These are phyloP conservation scores for Porites rus DNA, from an alignment of 92 coral and sea anemone genomes.

Conservation along the genomic window DNA sequence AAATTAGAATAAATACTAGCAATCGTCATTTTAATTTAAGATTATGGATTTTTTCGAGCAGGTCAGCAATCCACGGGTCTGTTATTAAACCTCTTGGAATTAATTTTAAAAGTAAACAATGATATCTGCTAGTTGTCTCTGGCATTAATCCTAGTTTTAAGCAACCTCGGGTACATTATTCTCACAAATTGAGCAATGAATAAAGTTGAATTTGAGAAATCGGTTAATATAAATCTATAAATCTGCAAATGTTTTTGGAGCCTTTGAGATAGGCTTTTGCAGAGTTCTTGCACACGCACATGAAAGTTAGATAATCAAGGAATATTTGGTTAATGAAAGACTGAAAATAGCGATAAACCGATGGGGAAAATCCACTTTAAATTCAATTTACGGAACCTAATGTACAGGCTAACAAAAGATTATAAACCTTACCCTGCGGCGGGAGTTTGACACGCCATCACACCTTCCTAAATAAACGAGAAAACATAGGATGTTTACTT, in stretches of 20 bases:
- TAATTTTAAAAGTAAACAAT: not conserved
- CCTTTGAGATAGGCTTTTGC: not conserved
- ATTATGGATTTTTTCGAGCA: not conserved
- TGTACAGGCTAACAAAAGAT: too few relatives aligned
- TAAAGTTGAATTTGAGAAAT: slow-evolving; percentile 11
- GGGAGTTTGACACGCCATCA: slow-evolving; percentile 9
- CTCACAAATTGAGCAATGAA: slow-evolving; percentile 1
- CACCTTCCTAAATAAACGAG: not conserved
- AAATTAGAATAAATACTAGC: too few relatives aligned
- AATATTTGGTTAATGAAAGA: not conserved
- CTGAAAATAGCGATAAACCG: not conserved
- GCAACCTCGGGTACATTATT: not conserved
- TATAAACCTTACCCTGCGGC: not conserved
- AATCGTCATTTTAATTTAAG: too few relatives aligned
- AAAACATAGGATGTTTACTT: not conserved
- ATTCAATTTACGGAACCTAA: too few relatives aligned
- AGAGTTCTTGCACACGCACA: not conserved
- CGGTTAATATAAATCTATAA: not conserved
- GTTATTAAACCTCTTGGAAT: not conserved
- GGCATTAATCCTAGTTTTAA: not conserved
- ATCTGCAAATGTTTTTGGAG: not conserved
- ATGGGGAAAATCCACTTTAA: not conserved
- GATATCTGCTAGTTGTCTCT: not conserved
- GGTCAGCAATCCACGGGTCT: slow-evolving; percentile 2
- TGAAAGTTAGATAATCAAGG: not conserved